A percentile compares a stretch with the other conserved stretches of the same genome.
Conservation (phyloP, 2,113 vertebrate genomes). For the Sterrhoptilus dennistouni region DNA sequence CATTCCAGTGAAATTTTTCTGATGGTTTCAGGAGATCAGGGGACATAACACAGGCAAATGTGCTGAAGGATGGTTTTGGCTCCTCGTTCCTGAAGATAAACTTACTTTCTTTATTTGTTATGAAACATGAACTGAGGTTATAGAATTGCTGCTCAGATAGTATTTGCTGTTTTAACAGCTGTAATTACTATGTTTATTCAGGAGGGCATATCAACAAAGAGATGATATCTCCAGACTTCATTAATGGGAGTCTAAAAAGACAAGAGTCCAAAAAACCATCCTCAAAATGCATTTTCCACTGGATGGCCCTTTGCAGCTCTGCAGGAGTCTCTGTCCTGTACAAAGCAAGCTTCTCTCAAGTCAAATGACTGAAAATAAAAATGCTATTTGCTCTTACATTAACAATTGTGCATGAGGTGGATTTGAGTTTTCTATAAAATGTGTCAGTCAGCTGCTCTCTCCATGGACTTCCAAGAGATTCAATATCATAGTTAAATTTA, state of each 20-base stretch:
- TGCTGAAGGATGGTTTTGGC: neutral
- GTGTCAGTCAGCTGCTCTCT: neutral
- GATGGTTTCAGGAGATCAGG: neutral
- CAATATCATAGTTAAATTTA: neutral
- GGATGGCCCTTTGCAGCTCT: neutral
- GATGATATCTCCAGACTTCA: neutral
- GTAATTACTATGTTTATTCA: constrained; percentile 28
- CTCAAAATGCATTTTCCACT: neutral
- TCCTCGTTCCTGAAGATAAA: neutral
- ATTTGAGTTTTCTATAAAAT: neutral
- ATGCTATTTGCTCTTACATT: neutral
- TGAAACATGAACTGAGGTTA: neutral
- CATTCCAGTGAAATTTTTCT: constrained; percentile 7
- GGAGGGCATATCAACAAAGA: constrained; percentile 16
- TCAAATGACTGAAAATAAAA: neutral
- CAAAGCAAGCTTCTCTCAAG: neutral
- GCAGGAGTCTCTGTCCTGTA: neutral
- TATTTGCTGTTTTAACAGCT: constrained; percentile 18
- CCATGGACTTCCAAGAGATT: neutral
- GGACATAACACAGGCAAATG: neutral
- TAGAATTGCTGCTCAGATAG: neutral
- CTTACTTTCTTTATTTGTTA: neutral
- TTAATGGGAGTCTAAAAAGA: neutral
- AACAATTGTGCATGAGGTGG: neutral
- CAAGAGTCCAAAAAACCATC: neutral